A percentile compares a stretch with the other conserved stretches of the same genome.
Conservation (phyloP, 2,888 invertebrate species). For the Apamea sordens region DNA sequence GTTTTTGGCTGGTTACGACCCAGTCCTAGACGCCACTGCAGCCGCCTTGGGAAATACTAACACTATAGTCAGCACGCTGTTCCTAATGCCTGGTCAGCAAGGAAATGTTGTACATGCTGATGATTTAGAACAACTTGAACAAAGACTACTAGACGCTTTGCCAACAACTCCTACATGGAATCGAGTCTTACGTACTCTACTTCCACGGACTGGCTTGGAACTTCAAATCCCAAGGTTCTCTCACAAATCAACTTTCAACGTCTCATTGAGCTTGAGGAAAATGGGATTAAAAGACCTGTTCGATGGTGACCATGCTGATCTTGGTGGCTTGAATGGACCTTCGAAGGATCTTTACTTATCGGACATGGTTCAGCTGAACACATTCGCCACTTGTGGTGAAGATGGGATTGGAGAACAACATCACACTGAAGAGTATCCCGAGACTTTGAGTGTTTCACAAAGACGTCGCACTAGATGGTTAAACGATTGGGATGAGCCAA, state of each 20-base stretch:
- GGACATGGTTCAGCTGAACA: slow-evolving; percentile 95
- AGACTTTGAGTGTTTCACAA: slow-evolving; percentile 88
- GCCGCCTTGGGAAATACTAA: slow-evolving; percentile 93
- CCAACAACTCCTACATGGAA: slow-evolving; percentile 93
- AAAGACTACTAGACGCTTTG: slow-evolving; percentile 92
- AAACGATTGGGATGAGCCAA: slow-evolving; percentile 88
- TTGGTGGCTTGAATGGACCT: slow-evolving; percentile 95
- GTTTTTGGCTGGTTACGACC: slow-evolving; percentile 96
- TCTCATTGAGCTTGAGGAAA: slow-evolving; percentile 93
- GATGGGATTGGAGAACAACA: slow-evolving; percentile 93
- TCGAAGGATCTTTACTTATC: slow-evolving; percentile 95
- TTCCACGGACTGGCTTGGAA: slow-evolving; percentile 94
- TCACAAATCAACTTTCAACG: slow-evolving; percentile 95
- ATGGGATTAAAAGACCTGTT: slow-evolving; percentile 96
- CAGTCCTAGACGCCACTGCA: slow-evolving; percentile 95
- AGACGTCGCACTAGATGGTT: slow-evolving; percentile 87
- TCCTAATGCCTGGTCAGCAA: slow-evolving; percentile 96
- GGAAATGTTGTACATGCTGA: slow-evolving; percentile 95
- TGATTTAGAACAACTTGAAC: slow-evolving; percentile 93
- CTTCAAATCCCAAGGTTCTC: slow-evolving; percentile 96
- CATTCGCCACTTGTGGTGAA: slow-evolving; percentile 96
- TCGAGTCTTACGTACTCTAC: slow-evolving; percentile 92
- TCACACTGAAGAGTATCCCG: slow-evolving; percentile 95
- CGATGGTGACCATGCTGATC: slow-evolving; percentile 93
- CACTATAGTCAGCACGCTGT: slow-evolving; percentile 94